Evolutionary conservation across 1,140 invertebrate species (phyloP), one percentile per base, ranked within the genome.

Genomic region (Caenorhabditis brenneri): DNA sequence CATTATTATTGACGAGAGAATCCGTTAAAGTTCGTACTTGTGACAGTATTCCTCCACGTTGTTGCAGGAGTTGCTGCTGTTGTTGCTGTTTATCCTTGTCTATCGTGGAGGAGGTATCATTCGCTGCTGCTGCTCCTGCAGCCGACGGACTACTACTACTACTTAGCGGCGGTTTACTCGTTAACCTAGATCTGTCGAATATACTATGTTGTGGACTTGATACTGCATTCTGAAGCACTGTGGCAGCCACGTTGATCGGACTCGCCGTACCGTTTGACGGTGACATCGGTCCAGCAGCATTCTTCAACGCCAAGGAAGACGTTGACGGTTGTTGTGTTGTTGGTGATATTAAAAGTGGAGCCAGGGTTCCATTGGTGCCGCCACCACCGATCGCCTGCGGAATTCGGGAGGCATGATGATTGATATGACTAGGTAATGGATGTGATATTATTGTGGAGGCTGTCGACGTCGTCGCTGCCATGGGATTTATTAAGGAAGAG

Each of bases 201-300:
- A 74, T 74, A 74, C 65, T 74, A 74, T 74, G 65, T 42, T 74
- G 65, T 27, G 65, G 65, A 74, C 65, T 74, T 46, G 65, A 74
- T 10, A 74, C 65, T 74, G 65, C 65, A 74, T 74, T 74, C 36
- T 74, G 65, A 24, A 74, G 24, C 15, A 74, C 65, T 46, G 65
- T 74, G 10, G 65, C 65, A 10, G 65, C 65, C 65, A 74, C 65
- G 24, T 74, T 74, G 24, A 74, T 74, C 3, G 65, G 65, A 27
- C 36, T 74, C n/a, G n/a, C n/a, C n/a, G n/a, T n/a, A 24, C 65
- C 65, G 9, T 19, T 42, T 42, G 65, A 74, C n/a, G 65, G 65
- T 74, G 65, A 74, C 65, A 74, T 42, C 29, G 65, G 65, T 0
- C 65, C 65, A n/a, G n/a, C n/a, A n/a, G n/a, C n/a, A 3, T 3